A percentile compares a stretch with the other conserved stretches of the same genome.
These are phyloP conservation scores for Rhineura floridana DNA, from an alignment of 2,113 vertebrate species.

Conservation along the genomic window DNA sequence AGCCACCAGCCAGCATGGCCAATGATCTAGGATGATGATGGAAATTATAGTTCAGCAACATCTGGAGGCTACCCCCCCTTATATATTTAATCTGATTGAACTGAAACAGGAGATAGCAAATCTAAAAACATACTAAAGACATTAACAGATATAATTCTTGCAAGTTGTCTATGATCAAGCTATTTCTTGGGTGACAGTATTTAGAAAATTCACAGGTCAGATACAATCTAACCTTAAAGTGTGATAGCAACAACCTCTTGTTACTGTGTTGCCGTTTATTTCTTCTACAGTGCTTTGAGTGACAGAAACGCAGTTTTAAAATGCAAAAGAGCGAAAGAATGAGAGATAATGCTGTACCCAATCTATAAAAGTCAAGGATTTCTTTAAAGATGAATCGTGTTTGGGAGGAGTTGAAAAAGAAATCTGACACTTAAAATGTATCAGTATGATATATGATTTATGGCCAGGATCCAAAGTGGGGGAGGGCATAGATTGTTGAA, in stretches of 20 bases:
- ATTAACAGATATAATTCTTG: background rate
- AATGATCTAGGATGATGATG: too few species aligned
- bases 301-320: background rate
- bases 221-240: background rate
- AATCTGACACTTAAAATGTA: background rate
- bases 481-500: background rate
- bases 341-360: background rate
- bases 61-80: too few species aligned
- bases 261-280: background rate
- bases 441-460: background rate
- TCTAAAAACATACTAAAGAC: background rate
- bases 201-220: background rate
- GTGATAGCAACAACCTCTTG: background rate
- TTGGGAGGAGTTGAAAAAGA: background rate
- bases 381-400: background rate
- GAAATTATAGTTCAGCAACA: too few species aligned
- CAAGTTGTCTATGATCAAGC: background rate
- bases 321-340: background rate
- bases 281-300: background rate
- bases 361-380: background rate
- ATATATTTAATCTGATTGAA: background rate
- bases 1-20: too few species aligned
- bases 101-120: background rate
- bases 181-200: background rate
- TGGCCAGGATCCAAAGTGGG: background rate